Percentiles rank a stretch among this genome's conserved stretches.
These are phyloP conservation scores for Archilochus colubris DNA, from an alignment of 2,113 vertebrate species.

Conservation along the genomic window DNA sequence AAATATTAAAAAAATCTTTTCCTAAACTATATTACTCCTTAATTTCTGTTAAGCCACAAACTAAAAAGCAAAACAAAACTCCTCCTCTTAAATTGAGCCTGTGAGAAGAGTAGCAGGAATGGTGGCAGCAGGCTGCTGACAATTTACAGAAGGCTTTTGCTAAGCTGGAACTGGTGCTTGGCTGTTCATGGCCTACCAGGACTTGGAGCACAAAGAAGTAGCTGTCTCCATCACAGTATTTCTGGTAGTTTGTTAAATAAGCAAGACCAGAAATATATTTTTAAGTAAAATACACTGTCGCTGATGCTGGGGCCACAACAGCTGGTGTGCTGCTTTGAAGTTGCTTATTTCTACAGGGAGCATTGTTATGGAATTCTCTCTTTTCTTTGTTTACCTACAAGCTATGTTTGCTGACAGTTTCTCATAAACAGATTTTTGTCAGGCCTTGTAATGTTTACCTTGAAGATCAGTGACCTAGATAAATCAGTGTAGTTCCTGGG, in stretches of 20 bases:
- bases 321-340: neutral
- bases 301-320: slow-evolving; percentile 33
- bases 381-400: neutral
- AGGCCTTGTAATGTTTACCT: neutral
- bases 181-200: neutral
- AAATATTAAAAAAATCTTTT: neutral
- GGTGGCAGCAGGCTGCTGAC: neutral
- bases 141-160: neutral
- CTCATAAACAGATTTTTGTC: neutral
- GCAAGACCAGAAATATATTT: neutral
- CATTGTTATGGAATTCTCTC: neutral
- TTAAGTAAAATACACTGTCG: slow-evolving; percentile 19
- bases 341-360: neutral
- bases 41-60: neutral
- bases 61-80: neutral
- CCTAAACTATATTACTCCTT: neutral
- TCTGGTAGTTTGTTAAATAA: slow-evolving; percentile 18
- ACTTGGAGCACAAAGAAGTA: neutral
- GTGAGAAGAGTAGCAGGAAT: neutral
- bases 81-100: neutral
- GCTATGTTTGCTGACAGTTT: neutral
- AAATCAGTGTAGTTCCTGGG: neutral
- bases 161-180: neutral
- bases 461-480: neutral
- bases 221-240: neutral